Evolutionary conservation across 2,113 vertebrate genomes (phyloP).

Genomic region (Pionites leucogaster): DNA sequence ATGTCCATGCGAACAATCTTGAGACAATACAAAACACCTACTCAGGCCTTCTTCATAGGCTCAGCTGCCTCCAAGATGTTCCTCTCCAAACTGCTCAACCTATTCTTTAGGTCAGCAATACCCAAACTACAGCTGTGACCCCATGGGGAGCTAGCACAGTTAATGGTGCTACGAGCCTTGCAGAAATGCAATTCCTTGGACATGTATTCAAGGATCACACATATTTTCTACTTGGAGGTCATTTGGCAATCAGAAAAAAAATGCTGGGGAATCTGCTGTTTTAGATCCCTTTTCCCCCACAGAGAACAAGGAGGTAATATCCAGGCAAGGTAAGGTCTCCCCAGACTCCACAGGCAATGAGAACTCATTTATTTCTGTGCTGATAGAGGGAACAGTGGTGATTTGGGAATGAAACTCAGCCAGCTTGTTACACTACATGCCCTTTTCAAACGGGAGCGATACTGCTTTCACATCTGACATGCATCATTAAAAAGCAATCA

Average conservation of each 20-base stretch:
- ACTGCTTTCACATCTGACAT: slow-evolving; percentile 39
- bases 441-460: slow-evolving; percentile 36
- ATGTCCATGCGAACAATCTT: neutral
- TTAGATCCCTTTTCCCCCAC: slow-evolving; percentile 6
- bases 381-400: slow-evolving; percentile 24
- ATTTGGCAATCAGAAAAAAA: neutral
- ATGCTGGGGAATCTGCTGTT: neutral
- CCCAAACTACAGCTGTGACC: neutral
- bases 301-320: slow-evolving; percentile 50
- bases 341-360: neutral
- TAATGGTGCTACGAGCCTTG: neutral
- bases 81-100: neutral
- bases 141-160: accelerated
- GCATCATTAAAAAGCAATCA: slow-evolving; percentile 64
- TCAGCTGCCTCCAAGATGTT: neutral
- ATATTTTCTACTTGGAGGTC: slow-evolving; percentile 33
- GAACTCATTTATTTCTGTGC: slow-evolving; percentile 39
- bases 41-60: neutral
- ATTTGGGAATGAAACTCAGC: slow-evolving; percentile 46
- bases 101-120: slow-evolving; percentile 3
- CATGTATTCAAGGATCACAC: neutral
- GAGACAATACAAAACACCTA: neutral
- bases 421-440: slow-evolving; percentile 44
- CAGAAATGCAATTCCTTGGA: slow-evolving; percentile 27
- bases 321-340: neutral